Evolutionary conservation across 1,140 invertebrate species (phyloP).

Genomic region (Ceratosolen fusciceps): DNA sequence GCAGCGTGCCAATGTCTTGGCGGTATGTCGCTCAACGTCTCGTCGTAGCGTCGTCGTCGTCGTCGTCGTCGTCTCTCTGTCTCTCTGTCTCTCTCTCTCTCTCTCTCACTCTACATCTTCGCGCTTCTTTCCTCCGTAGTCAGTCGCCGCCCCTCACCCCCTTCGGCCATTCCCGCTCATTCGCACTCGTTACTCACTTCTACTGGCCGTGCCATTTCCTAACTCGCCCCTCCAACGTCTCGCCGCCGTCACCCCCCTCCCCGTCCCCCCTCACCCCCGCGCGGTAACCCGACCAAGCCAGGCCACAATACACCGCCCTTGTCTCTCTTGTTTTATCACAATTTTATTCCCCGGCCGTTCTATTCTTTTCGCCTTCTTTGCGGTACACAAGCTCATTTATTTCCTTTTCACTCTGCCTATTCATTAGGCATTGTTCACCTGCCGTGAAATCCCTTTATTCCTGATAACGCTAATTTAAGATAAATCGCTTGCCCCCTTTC

Average conservation of each 20-base stretch:
- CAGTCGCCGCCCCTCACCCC: not conserved
- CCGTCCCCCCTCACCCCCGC: not conserved
- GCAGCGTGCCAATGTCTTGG: slow-evolving; percentile 62
- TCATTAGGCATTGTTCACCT: slow-evolving; percentile 1
- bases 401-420: not conserved
- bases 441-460: not conserved
- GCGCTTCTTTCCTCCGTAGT: not conserved
- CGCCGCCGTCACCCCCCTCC: slow-evolving; percentile 32
- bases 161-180: slow-evolving; percentile 21
- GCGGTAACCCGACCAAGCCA: slow-evolving; percentile 25
- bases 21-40: slow-evolving; percentile 44
- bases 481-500: not conserved
- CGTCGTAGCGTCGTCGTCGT: slow-evolving; percentile 3
- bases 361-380: not conserved
- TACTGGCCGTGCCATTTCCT: not conserved
- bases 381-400: slow-evolving; percentile 2
- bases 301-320: not conserved
- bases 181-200: slow-evolving; percentile 35
- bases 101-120: not conserved
- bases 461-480: not conserved
- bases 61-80: slow-evolving; percentile 1
- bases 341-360: not conserved
- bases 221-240: not conserved
- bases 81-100: not conserved
- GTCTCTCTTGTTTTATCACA: slow-evolving; percentile 3